Percentiles rank a stretch among this genome's conserved stretches.
These are phyloP conservation scores for Nymphalis polychloros DNA, from an alignment of 2,888 invertebrate genomes.

Conservation along the genomic window DNA sequence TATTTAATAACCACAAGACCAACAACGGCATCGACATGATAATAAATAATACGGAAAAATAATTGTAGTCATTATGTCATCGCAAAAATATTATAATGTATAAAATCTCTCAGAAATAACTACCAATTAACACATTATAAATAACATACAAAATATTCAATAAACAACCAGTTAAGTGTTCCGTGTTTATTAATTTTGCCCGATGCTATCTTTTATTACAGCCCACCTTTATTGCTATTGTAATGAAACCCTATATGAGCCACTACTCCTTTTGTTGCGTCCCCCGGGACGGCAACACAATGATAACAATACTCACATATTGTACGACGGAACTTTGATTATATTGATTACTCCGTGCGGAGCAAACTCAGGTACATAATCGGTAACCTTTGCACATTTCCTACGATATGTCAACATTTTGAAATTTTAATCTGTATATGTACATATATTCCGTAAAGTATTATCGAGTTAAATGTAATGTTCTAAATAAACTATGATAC, in stretches of 20 bases:
- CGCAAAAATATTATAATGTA: no score
- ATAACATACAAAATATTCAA: neutral
- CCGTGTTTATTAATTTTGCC: slow-evolving; percentile 41
- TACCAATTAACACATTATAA: neutral
- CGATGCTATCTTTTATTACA: slow-evolving; percentile 49
- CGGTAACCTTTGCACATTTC: neutral
- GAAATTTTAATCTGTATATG: neutral
- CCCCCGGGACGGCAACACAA: slow-evolving; percentile 31
- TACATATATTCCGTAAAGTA: no score
- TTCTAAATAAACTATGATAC: no score
- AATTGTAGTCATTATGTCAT: no score
- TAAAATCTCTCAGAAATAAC: no score
- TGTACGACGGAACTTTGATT: slow-evolving; percentile 25
- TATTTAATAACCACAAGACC: no score
- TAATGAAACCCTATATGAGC: slow-evolving; percentile 39
- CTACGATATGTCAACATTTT: neutral
- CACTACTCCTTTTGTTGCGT: slow-evolving; percentile 38
- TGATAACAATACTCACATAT: slow-evolving; percentile 47
- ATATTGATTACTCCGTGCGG: slow-evolving; percentile 26
- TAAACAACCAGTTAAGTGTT: neutral
- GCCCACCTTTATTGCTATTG: slow-evolving; percentile 45
- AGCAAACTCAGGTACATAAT: neutral
- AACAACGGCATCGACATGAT: no score
- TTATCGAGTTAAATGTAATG: no score
- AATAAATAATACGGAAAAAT: no score